Base-by-base conservation (phyloP, 2,888 invertebrate genomes). In the Glyphotaelius pellucidus region DNA sequence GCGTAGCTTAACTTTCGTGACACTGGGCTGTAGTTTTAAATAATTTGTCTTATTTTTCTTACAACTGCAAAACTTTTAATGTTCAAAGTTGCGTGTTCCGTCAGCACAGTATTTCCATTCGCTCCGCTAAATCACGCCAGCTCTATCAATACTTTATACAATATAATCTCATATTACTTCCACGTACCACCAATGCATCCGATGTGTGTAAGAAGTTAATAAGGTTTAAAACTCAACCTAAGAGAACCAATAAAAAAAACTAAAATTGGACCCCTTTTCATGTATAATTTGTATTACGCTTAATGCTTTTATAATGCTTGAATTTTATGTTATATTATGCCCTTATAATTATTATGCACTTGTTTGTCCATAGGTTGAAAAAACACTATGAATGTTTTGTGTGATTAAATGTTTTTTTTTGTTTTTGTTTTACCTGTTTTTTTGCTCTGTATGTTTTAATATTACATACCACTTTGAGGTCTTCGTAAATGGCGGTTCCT, bases 161-260 rank as follows among this genome's bases (percentile, higher is more conserved):
- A 38, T 25, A 4, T 25, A 90, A 67, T 38, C 7, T 81, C 90
- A 81, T 15, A 30, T 89, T 87, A 35, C 32, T 85, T 30, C 84
- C 35, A 31, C 25, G 80, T 85, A 67, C 83, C 85, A 87, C 90
- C 91, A 91, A 92, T 93, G 92, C 92, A 92, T 93, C 93, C 93
- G 93, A 93, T 93, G 93, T 93, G 81, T 90, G 92, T 93, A 92
- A 93, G 92, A 93, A 93, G 93, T 67, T 30, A 25, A 25, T 88
- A 79, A 30, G 52, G 67, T 88, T 42, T 42, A 86, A 81, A 81
- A 67, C 67, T 67, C 67, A 7, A 67, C 25, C 67, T 67, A 67
- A n/a, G 67, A 67, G 25, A 67, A 25, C 67, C 67, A n/a, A 25
- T 67, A 19, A 19, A 5, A 52, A 52, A 52, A 25, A 19, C 0